Base-by-base conservation (phyloP, 2,797 vertebrate species). In the Anas bahamensis region DNA sequence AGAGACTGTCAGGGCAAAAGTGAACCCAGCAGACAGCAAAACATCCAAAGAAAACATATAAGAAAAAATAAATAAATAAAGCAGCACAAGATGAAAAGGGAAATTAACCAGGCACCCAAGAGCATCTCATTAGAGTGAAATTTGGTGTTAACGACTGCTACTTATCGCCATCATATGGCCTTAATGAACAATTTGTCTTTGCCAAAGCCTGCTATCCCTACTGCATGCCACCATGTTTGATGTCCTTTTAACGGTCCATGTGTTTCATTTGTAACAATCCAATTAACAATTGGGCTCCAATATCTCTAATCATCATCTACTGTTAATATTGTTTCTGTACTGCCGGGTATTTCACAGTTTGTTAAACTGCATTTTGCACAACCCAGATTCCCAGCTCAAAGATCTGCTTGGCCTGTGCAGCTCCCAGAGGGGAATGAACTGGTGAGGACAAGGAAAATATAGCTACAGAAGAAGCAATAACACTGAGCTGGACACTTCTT, bases 171-270 rank as follows among this genome's bases (percentile, higher is more conserved):
- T 96, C 96, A 72, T 88, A 86, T 70, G 86, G 55, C 52, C 75
- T 88, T 93, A 96, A 96, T 92, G 95, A 94, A 89, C 63, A 60
- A 95, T 96, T 83, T 92, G 64, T 96, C 95, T 94, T 95, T 93
- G 94, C 84, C 94, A 77, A 92, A 88, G 60, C 79, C 70, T 71
- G 46, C 65, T 93, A 61, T 89, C 78, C 75, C 60, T 79, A 64
- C 72, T 56, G 31, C 80, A 89, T 74, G 80, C 50, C 93, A 95
- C 93, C 95, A 92, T 55, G 35, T 96, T 92, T 95, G 83, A 94
- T 93, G 91, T 91, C 50, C 91, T 97, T 95, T 97, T 95, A 97
- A 97, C 90, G 78, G 92, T 87, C 93, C 86, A 41, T 75, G 78
- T 61, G 92, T 53, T 96, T 82, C 90, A 89, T 95, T 94, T 96